phyloP scores from a whole-genome alignment of 2,888 invertebrate species.

The Pteria penguin region DNA sequence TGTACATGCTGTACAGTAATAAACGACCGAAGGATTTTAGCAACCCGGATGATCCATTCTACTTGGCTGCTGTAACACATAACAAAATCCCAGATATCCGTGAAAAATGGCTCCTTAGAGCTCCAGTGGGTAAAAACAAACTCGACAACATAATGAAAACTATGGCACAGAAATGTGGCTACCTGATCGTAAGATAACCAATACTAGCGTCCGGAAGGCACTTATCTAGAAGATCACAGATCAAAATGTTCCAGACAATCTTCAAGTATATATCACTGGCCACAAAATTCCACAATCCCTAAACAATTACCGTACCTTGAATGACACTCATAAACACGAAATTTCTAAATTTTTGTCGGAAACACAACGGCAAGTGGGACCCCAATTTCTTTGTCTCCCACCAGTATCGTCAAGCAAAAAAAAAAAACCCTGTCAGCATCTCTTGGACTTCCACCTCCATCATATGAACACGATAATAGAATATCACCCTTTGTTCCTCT shows the following conservation, averaged over 20 bases:
- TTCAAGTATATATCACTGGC: conserved; percentile 21
- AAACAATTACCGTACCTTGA: neutral
- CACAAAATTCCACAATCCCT: conserved; percentile 19
- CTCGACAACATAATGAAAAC: neutral
- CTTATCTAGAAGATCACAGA: conserved; percentile 31
- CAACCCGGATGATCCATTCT: conserved; percentile 21
- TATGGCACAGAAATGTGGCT: conserved; percentile 5
- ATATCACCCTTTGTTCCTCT: too few species aligned
- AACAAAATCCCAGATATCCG: neutral
- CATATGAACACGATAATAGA: too few species aligned
- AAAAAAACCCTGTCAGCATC: too few species aligned
- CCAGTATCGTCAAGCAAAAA: too few species aligned
- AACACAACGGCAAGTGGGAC: neutral
- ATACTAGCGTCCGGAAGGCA: conserved; percentile 27
- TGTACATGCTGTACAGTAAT: conserved; percentile 15
- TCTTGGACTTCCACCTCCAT: too few species aligned
- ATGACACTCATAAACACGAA: conserved; percentile 16
- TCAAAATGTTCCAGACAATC: conserved; percentile 18
- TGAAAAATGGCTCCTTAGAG: conserved; percentile 3
- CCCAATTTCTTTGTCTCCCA: neutral
- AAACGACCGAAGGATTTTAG: conserved; percentile 18
- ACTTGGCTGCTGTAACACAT: neutral
- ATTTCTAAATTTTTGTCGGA: conserved; percentile 22
- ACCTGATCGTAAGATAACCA: neutral
- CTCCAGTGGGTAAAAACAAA: conserved; percentile 14